Conservation (phyloP, 2,797 vertebrate species). For the Cirrhinus molitorella region DNA sequence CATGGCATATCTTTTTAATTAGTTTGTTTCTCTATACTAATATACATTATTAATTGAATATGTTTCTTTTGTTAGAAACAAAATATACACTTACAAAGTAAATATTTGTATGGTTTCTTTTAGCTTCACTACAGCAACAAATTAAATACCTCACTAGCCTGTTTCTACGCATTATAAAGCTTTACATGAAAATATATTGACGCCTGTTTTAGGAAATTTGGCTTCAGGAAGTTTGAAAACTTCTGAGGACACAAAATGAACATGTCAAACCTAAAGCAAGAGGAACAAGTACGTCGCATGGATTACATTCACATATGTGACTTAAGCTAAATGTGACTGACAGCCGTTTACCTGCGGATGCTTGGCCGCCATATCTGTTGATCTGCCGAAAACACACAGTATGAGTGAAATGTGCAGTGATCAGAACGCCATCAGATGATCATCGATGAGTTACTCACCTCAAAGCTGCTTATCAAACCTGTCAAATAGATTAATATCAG, state of each 20-base stretch:
- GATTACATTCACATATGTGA: accelerated
- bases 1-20: too few relatives aligned
- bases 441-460: slow-evolving; percentile 31
- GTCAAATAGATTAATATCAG: slow-evolving; percentile 16
- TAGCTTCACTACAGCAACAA: too few relatives aligned
- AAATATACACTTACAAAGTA: too few relatives aligned
- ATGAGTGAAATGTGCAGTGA: background rate
- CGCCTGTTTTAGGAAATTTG: background rate
- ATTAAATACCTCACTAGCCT: background rate
- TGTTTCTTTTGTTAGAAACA: too few relatives aligned
- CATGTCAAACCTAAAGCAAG: background rate
- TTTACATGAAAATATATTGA: background rate
- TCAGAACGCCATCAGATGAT: background rate
- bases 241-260: background rate
- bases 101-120: background rate
- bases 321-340: background rate
- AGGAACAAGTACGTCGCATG: too few relatives aligned
- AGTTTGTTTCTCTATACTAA: too few relatives aligned
- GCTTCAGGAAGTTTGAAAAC: background rate
- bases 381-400: slow-evolving; percentile 60
- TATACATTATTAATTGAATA: too few relatives aligned
- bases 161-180: background rate
- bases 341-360: slow-evolving; percentile 67
- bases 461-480: background rate
- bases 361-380: slow-evolving; percentile 32